phyloP scores from a whole-genome alignment of 2,888 invertebrate species.

The Caenorhabditis japonica region DNA sequence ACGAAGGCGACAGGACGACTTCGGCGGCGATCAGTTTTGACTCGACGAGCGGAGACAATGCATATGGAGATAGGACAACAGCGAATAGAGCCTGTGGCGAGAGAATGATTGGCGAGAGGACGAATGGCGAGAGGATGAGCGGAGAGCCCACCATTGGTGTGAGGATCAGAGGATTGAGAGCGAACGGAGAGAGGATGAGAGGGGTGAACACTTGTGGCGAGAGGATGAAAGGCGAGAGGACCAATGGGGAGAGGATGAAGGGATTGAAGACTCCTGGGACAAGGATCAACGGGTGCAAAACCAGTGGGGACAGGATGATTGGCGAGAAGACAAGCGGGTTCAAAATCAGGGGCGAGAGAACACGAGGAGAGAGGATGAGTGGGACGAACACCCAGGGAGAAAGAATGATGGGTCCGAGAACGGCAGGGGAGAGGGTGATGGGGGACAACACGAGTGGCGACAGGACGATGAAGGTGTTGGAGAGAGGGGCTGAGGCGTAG shows the following conservation, averaged over 20 bases:
- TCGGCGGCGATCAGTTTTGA: constrained; percentile 72
- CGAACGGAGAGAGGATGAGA: constrained; percentile 72
- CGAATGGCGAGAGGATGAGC: constrained; percentile 72
- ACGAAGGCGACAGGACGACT: constrained; percentile 74
- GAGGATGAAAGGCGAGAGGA: constrained; percentile 72
- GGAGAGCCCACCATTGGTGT: constrained; percentile 70
- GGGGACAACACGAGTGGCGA: constrained; percentile 71
- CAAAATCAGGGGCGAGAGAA: constrained; percentile 68
- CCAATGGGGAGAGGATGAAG: constrained; percentile 70
- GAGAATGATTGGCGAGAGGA: constrained; percentile 72
- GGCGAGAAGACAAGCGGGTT: constrained; percentile 69
- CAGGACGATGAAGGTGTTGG: constrained; percentile 62
- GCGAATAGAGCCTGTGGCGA: constrained; percentile 75
- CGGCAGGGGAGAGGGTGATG: constrained; percentile 70
- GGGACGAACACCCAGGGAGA: constrained; percentile 75
- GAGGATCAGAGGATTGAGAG: constrained; percentile 70
- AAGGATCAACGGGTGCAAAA: constrained; percentile 72
- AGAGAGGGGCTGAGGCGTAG: constrained; percentile 54
- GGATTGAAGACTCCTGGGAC: constrained; percentile 71
- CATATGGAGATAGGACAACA: constrained; percentile 74
- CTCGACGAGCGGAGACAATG: constrained; percentile 72
- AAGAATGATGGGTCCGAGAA: constrained; percentile 72
- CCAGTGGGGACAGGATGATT: constrained; percentile 70
- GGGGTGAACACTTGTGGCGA: constrained; percentile 74
- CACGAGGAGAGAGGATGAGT: constrained; percentile 72